These are phyloP conservation scores for Urocyon cinereoargenteus DNA, from an alignment of 2,797 vertebrate genomes.

Conservation along the genomic window DNA sequence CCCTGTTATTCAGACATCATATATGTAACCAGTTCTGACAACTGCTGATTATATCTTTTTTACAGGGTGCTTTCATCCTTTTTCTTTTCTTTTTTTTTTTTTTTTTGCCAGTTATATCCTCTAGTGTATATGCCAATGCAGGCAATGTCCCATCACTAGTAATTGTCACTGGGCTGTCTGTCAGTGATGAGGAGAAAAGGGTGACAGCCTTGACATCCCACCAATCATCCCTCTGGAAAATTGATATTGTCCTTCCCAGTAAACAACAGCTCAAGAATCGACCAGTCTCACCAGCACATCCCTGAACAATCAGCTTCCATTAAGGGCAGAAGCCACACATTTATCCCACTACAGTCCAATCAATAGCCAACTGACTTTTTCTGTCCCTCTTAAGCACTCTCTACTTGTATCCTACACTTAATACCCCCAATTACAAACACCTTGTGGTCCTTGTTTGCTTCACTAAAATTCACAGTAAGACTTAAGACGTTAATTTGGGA, in stretches of 20 bases:
- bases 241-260: constrained; percentile 91
- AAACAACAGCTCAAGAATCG: constrained; percentile 91
- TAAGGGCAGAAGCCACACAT: constrained; percentile 90
- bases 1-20: constrained; percentile 89
- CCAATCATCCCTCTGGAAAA: constrained; percentile 90
- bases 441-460: constrained; percentile 68
- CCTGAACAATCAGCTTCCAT: constrained; percentile 91
- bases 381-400: constrained; percentile 67
- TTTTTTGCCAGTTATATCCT: constrained; percentile 89
- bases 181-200: constrained; percentile 87
- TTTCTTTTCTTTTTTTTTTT: constrained; percentile 85
- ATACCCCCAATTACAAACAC: constrained; percentile 79
- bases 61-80: constrained; percentile 81
- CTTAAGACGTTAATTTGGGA: not conserved
- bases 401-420: constrained; percentile 86
- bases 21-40: constrained; percentile 89
- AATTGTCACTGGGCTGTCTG: constrained; percentile 90
- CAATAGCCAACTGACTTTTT: constrained; percentile 87
- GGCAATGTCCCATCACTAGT: constrained; percentile 87
- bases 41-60: constrained; percentile 90
- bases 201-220: constrained; percentile 91
- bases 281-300: constrained; percentile 87
- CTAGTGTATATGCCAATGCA: constrained; percentile 89
- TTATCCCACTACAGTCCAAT: constrained; percentile 87
- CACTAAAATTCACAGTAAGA: constrained; percentile 55